Evolutionary conservation across 2,113 vertebrate genomes (phyloP).

Genomic region (Sula dactylatra): DNA sequence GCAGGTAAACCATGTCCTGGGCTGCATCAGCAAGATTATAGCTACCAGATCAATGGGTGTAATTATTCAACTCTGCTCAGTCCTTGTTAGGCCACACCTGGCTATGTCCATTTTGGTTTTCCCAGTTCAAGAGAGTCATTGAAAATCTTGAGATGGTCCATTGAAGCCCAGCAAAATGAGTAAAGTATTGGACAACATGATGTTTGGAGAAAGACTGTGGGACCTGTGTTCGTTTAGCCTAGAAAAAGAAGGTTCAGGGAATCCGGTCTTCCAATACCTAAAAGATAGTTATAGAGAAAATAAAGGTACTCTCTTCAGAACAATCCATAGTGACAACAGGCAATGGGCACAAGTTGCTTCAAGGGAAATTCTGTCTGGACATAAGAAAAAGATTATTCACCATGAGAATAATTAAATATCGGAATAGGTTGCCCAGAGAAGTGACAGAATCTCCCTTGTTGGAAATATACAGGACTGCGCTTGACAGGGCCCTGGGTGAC

Average conservation of each 20-base stretch:
- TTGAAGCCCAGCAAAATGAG: not conserved
- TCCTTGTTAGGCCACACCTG: not conserved
- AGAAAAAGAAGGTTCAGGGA: not conserved
- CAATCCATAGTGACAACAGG: not conserved
- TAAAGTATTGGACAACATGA: not conserved
- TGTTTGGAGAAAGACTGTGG: not conserved
- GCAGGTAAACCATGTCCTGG: not conserved
- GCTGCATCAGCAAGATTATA: not conserved
- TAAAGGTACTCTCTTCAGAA: not conserved
- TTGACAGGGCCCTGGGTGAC: not conserved
- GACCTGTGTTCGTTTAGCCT: not conserved
- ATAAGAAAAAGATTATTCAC: not conserved
- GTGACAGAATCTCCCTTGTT: not conserved
- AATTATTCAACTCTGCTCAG: not conserved
- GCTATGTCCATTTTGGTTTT: not conserved
- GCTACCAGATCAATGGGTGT: not conserved
- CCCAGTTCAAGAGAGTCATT: not conserved
- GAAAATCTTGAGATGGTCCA: not conserved
- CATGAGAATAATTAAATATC: not conserved
- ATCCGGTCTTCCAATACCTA: not conserved
- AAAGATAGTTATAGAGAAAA: not conserved
- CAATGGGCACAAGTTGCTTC: not conserved
- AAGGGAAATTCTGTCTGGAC: not conserved
- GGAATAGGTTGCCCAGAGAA: not conserved
- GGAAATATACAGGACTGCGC: not conserved